Conservation (phyloP, 1,140 invertebrate species). For the Bombus confusus region DNA sequence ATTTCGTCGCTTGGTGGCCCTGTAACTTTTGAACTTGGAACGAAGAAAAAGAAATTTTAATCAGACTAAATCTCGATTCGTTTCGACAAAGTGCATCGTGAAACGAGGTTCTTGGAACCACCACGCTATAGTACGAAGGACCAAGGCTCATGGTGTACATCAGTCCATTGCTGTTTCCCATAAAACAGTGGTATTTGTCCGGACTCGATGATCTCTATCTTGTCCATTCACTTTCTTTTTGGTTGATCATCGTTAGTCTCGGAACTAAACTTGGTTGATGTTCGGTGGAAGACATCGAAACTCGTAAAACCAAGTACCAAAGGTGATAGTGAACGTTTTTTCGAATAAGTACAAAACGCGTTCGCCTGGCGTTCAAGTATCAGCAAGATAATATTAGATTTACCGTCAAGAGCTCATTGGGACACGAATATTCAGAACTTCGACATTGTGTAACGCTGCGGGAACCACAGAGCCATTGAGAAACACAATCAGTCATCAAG, state of each 20-base stretch:
- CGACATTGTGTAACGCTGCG: background rate
- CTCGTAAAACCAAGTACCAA: background rate
- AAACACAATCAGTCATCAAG: slow-evolving; percentile 22
- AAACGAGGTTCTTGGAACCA: background rate
- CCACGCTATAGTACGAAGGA: background rate
- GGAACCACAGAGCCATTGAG: slow-evolving; percentile 3
- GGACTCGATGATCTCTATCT: background rate
- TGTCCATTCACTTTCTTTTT: background rate
- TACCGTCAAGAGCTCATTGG: background rate
- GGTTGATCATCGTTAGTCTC: background rate
- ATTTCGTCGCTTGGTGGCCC: background rate
- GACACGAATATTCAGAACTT: background rate
- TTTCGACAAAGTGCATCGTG: background rate
- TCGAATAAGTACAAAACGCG: background rate
- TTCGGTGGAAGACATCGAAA: background rate
- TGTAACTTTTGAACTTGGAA: background rate
- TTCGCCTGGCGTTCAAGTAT: background rate
- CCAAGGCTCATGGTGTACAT: too few relatives aligned
- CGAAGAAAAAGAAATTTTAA: background rate
- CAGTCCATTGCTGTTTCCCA: too few relatives aligned
- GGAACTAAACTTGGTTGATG: too few relatives aligned
- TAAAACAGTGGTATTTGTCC: too few relatives aligned
- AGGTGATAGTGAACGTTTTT: background rate
- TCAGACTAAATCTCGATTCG: background rate
- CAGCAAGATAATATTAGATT: slow-evolving; percentile 12